Conservation (phyloP, 1,140 invertebrate species). For the Dolichoris vasculosae region DNA sequence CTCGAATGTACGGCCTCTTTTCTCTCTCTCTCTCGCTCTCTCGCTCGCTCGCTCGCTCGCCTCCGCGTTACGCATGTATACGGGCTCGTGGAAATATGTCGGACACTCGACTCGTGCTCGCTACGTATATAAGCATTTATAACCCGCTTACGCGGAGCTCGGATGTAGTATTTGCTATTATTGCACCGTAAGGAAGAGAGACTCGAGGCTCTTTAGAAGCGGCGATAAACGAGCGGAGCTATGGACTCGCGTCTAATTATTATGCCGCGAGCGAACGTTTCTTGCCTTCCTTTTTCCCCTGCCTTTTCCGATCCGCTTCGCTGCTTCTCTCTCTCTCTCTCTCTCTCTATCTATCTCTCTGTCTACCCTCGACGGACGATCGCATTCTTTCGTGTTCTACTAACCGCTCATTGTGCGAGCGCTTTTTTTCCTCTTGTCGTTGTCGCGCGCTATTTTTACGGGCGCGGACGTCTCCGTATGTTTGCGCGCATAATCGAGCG, state of each 20-base stretch:
- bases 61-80: conserved; percentile 38
- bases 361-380: background rate
- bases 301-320: background rate
- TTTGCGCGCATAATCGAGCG: conserved; percentile 27
- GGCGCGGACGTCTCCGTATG: background rate
- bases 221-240: background rate
- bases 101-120: conserved; percentile 29
- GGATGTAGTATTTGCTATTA: background rate
- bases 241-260: conserved; percentile 24
- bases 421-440: background rate
- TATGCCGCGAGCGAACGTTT: background rate
- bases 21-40: conserved; percentile 24
- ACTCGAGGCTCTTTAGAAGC: background rate
- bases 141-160: background rate
- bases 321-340: background rate
- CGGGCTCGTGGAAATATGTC: conserved; percentile 55
- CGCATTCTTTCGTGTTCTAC: conserved; percentile 5
- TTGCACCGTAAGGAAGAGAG: background rate
- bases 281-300: background rate
- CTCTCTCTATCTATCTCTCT: no score
- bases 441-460: background rate
- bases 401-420: background rate
- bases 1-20: background rate
- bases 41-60: background rate
- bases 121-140: conserved; percentile 18